Evolutionary conservation across 2,888 invertebrate species (phyloP).

Genomic region (Xestia c-nigrum): DNA sequence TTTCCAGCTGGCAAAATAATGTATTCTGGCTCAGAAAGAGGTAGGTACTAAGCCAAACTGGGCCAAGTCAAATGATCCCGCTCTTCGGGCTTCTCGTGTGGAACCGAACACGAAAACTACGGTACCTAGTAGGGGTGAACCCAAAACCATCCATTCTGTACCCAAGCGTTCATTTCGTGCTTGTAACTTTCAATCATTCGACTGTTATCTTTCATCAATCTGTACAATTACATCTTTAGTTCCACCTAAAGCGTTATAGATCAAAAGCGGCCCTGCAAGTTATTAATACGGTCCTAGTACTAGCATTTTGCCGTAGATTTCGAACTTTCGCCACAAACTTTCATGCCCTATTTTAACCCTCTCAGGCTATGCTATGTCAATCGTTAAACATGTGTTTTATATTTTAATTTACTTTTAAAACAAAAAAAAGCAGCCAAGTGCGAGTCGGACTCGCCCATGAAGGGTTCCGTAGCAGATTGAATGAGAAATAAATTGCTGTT

Average conservation of each 20-base stretch:
- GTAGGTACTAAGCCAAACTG: conserved; percentile 36
- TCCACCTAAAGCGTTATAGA: background rate
- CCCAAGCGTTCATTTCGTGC: conserved; percentile 27
- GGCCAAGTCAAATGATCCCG: conserved; percentile 32
- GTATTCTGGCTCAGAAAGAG: conserved; percentile 37
- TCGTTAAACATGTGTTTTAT: background rate
- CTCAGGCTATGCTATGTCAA: background rate
- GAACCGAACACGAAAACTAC: conserved; percentile 36
- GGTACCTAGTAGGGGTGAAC: conserved; percentile 19
- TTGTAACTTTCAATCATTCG: conserved; percentile 37
- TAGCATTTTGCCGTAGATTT: conserved; percentile 5
- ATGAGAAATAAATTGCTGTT: no score
- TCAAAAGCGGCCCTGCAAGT: conserved; percentile 7
- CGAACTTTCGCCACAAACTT: background rate
- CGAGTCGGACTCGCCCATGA: no score
- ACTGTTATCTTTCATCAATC: conserved; percentile 17
- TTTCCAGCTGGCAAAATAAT: conserved; percentile 35
- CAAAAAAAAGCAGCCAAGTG: no score
- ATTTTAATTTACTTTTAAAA: background rate
- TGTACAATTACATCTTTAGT: conserved; percentile 17
- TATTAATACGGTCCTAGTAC: background rate
- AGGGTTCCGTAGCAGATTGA: no score
- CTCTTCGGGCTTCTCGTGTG: conserved; percentile 29
- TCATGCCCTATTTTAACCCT: background rate
- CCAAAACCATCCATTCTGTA: conserved; percentile 16